These are phyloP conservation scores for Diachasma alloeum DNA, from an alignment of 1,140 invertebrate genomes.

Conservation along the genomic window DNA sequence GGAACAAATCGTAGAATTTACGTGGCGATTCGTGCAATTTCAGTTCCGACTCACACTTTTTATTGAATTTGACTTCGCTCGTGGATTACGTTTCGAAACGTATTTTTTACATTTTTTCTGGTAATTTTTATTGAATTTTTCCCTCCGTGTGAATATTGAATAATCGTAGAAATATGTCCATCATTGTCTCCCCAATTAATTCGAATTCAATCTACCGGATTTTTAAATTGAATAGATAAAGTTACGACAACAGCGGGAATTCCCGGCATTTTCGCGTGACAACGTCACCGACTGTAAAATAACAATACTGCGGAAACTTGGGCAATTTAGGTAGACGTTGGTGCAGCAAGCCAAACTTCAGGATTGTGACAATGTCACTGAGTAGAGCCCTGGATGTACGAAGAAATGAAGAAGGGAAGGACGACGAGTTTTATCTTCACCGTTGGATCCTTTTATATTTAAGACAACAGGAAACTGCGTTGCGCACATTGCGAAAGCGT, in stretches of 20 bases:
- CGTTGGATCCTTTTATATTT: conserved; percentile 20
- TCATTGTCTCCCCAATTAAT: neutral
- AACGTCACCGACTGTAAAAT: neutral
- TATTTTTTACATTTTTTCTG: too few species aligned
- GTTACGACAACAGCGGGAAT: neutral
- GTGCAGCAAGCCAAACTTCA: neutral
- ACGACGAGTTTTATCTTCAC: neutral
- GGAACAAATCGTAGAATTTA: too few species aligned
- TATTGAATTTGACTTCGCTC: too few species aligned
- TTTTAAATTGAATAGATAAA: neutral
- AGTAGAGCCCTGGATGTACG: neutral
- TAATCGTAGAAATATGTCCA: too few species aligned
- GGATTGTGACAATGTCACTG: neutral
- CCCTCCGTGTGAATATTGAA: too few species aligned
- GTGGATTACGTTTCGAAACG: too few species aligned
- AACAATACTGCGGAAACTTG: neutral
- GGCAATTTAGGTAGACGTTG: neutral
- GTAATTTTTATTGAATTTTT: too few species aligned
- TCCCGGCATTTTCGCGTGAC: neutral
- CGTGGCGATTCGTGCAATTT: too few species aligned
- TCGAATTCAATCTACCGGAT: neutral
- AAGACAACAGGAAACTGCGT: conserved; percentile 25
- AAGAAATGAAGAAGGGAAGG: neutral
- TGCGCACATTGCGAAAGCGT: conserved; percentile 4
- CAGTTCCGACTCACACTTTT: too few species aligned